Evolutionary conservation across 2,113 vertebrate species (phyloP).

Genomic region (Paramormyrops kingsleyae): DNA sequence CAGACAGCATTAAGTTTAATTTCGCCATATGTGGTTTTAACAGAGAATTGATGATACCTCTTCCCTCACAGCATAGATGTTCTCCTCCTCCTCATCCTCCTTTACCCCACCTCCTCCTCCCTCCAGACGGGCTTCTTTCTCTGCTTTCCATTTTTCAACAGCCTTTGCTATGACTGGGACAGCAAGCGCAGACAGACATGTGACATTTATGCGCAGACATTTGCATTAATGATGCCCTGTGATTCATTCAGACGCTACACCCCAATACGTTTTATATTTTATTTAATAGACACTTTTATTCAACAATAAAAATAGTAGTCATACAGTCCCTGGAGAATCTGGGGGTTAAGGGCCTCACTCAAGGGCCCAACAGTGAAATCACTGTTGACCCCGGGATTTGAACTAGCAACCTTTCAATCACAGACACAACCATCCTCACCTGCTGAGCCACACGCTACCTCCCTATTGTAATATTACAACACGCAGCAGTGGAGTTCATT

Average conservation of each 20-base stretch:
- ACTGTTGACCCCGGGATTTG: neutral
- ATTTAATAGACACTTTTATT: neutral
- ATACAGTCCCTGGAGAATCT: neutral
- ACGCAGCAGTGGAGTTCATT: neutral
- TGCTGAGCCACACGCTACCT: neutral
- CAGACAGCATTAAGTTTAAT: neutral
- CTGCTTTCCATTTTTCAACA: conserved; percentile 78
- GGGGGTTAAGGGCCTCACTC: neutral
- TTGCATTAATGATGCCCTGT: neutral
- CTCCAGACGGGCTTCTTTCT: conserved; percentile 68
- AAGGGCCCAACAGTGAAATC: neutral
- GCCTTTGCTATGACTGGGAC: conserved; percentile 68
- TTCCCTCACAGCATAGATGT: conserved; percentile 75
- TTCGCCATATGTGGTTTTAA: neutral
- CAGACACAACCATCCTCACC: neutral
- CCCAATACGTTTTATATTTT: neutral
- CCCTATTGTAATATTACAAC: neutral
- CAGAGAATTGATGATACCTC: conserved; percentile 66
- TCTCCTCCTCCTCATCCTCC: conserved; percentile 81
- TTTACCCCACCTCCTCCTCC: conserved; percentile 49
- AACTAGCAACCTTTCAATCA: neutral
- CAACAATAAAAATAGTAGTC: neutral
- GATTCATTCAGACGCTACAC: neutral
- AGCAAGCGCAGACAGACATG: neutral
- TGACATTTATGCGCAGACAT: neutral